Base-by-base conservation (phyloP, 2,113 vertebrate genomes). In the Stegostoma tigrinum region DNA sequence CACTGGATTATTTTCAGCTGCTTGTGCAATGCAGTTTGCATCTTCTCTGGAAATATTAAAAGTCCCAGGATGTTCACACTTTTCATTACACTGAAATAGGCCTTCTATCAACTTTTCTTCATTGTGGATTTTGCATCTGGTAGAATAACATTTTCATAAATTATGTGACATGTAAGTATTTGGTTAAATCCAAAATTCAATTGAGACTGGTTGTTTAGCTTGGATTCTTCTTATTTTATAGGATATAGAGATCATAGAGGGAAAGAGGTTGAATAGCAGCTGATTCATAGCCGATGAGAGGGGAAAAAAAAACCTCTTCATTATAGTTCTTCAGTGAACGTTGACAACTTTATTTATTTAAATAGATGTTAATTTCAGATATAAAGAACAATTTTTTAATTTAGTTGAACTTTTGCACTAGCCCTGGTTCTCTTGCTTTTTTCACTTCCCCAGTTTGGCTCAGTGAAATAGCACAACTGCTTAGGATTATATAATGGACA, bases 131-230 rank as follows among this genome's bases (percentile, higher is more conserved):
- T 70, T 95, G 68, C 66, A 48, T 95, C 93, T 72, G 68, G 94
- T 68, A 95, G 67, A 95, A 95, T 95, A 70, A 52, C 66, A 95
- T 95, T 95, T 95, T 75, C 94, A 75, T 95, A 95, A 95, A 95
- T 95, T 72, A 95, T 48, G 67, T 95, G 38, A 68, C 67, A 94
- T 8, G 14, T 48, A 95, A 72, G 24, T 17, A 95, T 95, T 27
- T 67, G 27, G 68, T 95, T 52, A 24, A 95, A 72, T 72, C 68
- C 68, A 75, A 95, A 72, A 52, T 45, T 72, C 94, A 75, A 52
- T 52, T 24, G 52, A 52, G 38, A 34, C 67, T 95, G 94, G 67
- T 95, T 95, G 94, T 75, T 72, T 72, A 75, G 94, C 72, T 93
- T 95, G 66, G 94, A 95, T 70, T 70, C n/a, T 94, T 94, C 66